phyloP scores from a whole-genome alignment of 2,888 invertebrate species.

The Chalcosyrphus nemorum region DNA sequence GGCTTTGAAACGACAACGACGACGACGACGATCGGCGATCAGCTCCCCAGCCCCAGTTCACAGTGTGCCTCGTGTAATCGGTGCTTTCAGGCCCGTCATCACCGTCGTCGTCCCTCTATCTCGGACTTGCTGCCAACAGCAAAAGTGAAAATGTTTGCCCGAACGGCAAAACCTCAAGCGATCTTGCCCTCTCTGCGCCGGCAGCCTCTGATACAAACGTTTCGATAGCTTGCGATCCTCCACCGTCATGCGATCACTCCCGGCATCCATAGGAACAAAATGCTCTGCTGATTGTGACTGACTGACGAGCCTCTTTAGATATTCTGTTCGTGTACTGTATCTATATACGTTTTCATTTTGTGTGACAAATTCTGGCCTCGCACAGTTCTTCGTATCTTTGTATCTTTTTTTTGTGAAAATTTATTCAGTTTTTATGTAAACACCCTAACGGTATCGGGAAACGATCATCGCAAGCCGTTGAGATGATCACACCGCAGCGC shows the following conservation, averaged over 20 bases:
- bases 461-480: slow-evolving; percentile 14
- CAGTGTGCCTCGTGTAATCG: background rate
- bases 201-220: too few relatives aligned
- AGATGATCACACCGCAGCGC: slow-evolving; percentile 1
- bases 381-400: background rate
- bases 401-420: background rate
- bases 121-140: slow-evolving; percentile 4
- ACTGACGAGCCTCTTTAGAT: slow-evolving; percentile 31
- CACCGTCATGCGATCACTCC: background rate
- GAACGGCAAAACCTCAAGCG: background rate
- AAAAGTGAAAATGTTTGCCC: slow-evolving; percentile 28
- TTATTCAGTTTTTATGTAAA: slow-evolving; percentile 39
- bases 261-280: background rate
- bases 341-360: slow-evolving; percentile 10
- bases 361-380: slow-evolving; percentile 30
- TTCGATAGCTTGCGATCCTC: background rate
- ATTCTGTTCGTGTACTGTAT: slow-evolving; percentile 41
- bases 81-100: background rate
- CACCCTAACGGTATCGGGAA: slow-evolving; percentile 13
- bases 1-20: background rate
- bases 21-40: background rate
- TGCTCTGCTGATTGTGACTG: background rate
- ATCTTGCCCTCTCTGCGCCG: background rate
- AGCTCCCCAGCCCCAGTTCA: background rate
- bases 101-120: background rate